Base-by-base conservation (phyloP, 1,140 invertebrate species). In the Sminthurinus signatus region DNA sequence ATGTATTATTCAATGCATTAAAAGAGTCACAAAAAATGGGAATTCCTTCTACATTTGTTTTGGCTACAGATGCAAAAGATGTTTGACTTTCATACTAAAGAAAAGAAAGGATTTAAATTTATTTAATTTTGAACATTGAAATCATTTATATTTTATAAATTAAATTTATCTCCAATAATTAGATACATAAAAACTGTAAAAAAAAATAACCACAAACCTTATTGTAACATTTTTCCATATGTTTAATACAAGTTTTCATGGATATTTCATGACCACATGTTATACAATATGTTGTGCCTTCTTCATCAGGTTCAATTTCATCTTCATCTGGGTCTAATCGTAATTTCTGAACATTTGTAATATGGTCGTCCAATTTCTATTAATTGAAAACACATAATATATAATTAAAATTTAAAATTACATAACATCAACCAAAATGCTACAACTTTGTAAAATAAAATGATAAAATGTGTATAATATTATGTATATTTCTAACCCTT, bases 1-100 rank as follows among this genome's bases (percentile, higher is more conserved):
- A 99, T 0, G 94, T 97, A 58, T 85, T 83, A 73, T 89, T 93
- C 1, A 83, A 79, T 3, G 88, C 83, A 79, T 97, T 98, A 75
- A 89, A 98, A 76, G 89, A 93, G 74, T 99, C 96, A 76, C 96
- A 99, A 76, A 99, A 98, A 87, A 99, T 96, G 73, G 91, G 89
- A 77, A 90, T 85, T 17, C 70, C 70, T 77, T 97, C 94, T 68
- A 97, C 95, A 50, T 89, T 82, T 0, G 94, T 96, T 75, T 95
- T 91, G 73, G 91, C 95, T 50, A 91, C 86, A 17, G 91, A 96
- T 17, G 93, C 94, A 77, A 96, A 98, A 0, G 94, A 96, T 2
- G 93, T 91, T 78, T 97, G 93, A 52, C 91, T 93, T 76, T 99
- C 96, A 77, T 95, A 93, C 83, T 86, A 75, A 39, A 81, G 80